Evolutionary conservation across 1,140 invertebrate genomes (phyloP), one percentile per base, ranked within the genome.

Genomic region (Rhopalosiphum maidis): DNA sequence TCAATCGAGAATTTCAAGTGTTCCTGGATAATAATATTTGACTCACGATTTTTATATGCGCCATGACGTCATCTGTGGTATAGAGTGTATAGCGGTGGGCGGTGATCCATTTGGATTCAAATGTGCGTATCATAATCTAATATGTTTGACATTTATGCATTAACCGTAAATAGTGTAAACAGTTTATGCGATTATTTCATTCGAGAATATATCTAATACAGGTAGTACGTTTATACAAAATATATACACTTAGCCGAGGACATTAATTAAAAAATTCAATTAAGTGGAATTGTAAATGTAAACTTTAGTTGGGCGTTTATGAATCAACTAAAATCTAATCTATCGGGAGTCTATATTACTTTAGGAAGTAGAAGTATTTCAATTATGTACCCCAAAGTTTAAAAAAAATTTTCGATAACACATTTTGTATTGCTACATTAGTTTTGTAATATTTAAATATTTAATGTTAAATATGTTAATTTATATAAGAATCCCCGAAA

Each of bases 1-100:
- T 48, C n/a, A n/a, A n/a, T 87, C 30, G 46, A 87, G 18, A 48
- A 87, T 87, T 87, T 87, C 18, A 87, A 87, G 43, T 87, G 43
- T 48, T 87, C 46, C 41, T 9, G 41, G 25, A 86, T 43, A 43
- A 86, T 46, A 68, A 86, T 46, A 68, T 87, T 46, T 87, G 46
- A 48, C 85, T 86, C 85, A 86, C 85, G 83, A 85, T 25, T 85
- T 83, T 25, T 41, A 86, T 25, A 43, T 11, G 25, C 35, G 37
- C 41, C 23, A 43, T 85, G 83, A 85, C 41, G 41, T 85, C 83
- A 85, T 85, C 37, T 6, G 83, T 85, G 2, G 23, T 41, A 83
- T n/a, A 18, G 35, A 21, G 35, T 83, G 35, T 83, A 22, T 2
- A 41, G 21, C 30, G 22, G 35, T 85, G 83, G 35, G 83, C 37